phyloP scores from a whole-genome alignment of 2,888 invertebrate genomes.

The Hypena proboscidalis region DNA sequence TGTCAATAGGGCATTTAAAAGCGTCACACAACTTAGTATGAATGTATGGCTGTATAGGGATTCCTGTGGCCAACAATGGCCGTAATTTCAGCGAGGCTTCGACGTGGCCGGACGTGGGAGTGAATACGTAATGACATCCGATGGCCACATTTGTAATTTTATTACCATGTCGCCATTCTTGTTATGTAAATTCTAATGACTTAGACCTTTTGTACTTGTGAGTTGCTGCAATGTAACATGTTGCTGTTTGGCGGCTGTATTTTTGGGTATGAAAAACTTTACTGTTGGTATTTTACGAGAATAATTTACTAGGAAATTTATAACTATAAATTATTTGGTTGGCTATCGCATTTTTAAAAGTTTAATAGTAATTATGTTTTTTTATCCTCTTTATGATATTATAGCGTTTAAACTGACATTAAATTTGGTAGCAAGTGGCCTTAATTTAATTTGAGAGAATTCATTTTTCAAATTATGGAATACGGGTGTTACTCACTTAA shows the following conservation, averaged over 20 bases:
- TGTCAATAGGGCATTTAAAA: slow-evolving; percentile 33
- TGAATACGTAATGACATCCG: slow-evolving; percentile 72
- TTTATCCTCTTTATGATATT: no score
- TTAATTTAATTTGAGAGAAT: no score
- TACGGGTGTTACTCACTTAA: no score
- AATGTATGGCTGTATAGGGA: slow-evolving; percentile 34
- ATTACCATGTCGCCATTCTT: slow-evolving; percentile 64
- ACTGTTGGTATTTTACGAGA: slow-evolving; percentile 3
- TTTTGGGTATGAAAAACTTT: slow-evolving; percentile 7
- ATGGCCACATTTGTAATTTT: slow-evolving; percentile 73
- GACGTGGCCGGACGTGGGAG: slow-evolving; percentile 61
- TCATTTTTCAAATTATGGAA: no score
- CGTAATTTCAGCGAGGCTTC: slow-evolving; percentile 54
- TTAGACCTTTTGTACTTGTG: slow-evolving; percentile 43
- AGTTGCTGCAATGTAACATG: slow-evolving; percentile 28
- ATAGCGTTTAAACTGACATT: no score
- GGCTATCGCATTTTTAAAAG: no score
- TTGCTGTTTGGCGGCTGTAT: slow-evolving; percentile 11
- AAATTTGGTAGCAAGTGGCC: no score
- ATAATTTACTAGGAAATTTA: no score
- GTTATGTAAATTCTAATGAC: slow-evolving; percentile 66
- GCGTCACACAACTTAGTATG: slow-evolving; percentile 25
- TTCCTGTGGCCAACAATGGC: slow-evolving; percentile 49
- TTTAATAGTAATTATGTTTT: no score
- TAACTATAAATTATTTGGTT: no score